These are phyloP conservation scores for Caiman crocodilus DNA, from an alignment of 2,797 vertebrate genomes.

Conservation along the genomic window DNA sequence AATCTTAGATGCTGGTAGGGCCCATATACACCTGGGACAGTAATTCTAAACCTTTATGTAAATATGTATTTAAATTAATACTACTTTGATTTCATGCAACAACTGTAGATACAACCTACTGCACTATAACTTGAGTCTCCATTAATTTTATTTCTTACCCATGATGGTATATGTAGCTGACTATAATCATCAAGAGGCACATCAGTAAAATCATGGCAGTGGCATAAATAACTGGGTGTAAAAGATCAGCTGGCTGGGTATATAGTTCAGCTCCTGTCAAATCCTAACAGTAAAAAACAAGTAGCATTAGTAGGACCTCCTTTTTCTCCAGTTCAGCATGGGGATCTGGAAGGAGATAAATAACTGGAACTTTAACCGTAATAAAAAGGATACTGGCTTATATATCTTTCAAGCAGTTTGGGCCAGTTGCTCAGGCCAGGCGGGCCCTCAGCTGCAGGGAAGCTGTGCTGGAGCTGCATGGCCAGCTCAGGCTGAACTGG, in stretches of 20 bases:
- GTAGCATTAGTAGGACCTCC: neutral
- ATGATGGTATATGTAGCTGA: conserved; percentile 94
- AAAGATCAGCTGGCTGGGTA: conserved; percentile 82
- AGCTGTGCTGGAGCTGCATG: too few species aligned
- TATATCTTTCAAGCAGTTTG: too few species aligned
- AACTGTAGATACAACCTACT: too few species aligned
- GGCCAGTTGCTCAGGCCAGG: too few species aligned
- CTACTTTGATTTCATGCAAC: neutral
- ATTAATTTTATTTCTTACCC: conserved; percentile 81
- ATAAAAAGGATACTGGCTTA: neutral
- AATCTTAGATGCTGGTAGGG: neutral
- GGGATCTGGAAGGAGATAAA: neutral
- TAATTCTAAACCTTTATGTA: neutral
- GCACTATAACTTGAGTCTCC: neutral
- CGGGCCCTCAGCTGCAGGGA: too few species aligned
- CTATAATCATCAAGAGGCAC: conserved; percentile 88
- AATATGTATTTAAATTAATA: neutral
- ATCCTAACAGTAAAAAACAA: conserved; percentile 84
- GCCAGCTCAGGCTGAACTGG: too few species aligned
- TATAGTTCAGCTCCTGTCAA: conserved; percentile 90
- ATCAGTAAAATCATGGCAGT: conserved; percentile 88
- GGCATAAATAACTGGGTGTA: conserved; percentile 95
- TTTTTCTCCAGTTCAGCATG: neutral
- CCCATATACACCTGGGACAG: neutral
- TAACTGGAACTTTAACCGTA: neutral